Evolutionary conservation across 1,140 invertebrate genomes (phyloP).

Genomic region (Platorchestia sp.): DNA sequence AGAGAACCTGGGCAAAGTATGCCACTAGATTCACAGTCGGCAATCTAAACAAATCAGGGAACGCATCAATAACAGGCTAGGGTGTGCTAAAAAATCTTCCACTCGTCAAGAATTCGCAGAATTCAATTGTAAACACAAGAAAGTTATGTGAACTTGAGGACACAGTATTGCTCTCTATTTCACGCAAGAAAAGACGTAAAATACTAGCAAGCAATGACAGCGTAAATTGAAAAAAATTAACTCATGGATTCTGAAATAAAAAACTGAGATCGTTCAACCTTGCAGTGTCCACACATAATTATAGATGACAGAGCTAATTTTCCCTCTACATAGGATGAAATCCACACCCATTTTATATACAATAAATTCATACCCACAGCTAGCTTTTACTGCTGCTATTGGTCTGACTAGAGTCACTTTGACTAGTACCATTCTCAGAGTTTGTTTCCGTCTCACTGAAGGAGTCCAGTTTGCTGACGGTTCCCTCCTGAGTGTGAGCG

Average conservation of each 20-base stretch:
- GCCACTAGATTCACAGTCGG: neutral
- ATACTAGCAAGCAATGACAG: neutral
- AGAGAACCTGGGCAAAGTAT: neutral
- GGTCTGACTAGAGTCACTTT: neutral
- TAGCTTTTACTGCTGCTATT: neutral
- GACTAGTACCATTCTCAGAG: neutral
- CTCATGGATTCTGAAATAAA: neutral
- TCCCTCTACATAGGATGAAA: neutral
- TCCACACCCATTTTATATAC: neutral
- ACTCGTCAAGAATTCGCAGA: neutral
- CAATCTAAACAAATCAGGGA: neutral
- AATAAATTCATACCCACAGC: neutral
- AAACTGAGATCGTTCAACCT: neutral
- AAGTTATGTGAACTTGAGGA: neutral
- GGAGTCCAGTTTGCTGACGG: neutral
- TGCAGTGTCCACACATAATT: neutral
- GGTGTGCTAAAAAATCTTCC: neutral
- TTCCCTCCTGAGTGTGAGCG: neutral
- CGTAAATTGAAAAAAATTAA: neutral
- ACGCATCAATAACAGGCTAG: neutral
- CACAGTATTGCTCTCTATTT: neutral
- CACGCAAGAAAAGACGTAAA: neutral
- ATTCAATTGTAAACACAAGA: neutral
- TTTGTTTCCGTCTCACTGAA: neutral
- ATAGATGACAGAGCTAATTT: neutral